Conservation (phyloP, 2,113 vertebrate genomes). For the Pimephales promelas region DNA sequence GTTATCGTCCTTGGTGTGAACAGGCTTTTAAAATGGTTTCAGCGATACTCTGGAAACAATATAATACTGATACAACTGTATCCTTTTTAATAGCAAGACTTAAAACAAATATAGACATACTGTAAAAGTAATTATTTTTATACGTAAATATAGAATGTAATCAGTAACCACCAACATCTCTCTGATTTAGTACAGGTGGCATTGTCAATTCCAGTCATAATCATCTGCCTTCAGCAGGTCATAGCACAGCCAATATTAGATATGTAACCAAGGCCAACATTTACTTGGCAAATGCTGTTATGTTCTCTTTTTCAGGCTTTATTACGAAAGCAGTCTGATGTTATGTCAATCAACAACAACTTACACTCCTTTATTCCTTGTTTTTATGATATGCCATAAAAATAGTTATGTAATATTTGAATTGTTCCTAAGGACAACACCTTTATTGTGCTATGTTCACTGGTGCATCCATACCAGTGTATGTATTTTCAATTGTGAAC, state of each 20-base stretch:
- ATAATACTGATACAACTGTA: too few species aligned
- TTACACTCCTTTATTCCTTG: conserved; percentile 42
- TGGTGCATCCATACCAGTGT: neutral
- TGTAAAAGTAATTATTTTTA: neutral
- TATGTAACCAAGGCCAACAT: conserved; percentile 5
- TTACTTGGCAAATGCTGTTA: neutral
- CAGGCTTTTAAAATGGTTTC: too few species aligned
- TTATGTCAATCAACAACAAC: neutral
- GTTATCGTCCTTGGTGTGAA: too few species aligned
- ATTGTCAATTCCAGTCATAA: conserved; percentile 16
- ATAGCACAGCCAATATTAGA: neutral
- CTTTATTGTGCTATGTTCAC: neutral
- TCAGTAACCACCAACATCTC: neutral
- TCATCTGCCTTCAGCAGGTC: neutral
- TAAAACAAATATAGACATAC: neutral
- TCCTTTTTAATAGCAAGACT: neutral
- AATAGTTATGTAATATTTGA: conserved; percentile 52
- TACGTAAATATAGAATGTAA: neutral
- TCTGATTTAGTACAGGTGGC: neutral
- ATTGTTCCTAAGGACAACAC: neutral
- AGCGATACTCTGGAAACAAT: too few species aligned
- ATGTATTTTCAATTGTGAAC: neutral
- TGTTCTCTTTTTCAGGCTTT: neutral
- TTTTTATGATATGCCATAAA: conserved; percentile 69
- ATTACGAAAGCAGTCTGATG: neutral